Evolutionary conservation across 2,797 vertebrate genomes (phyloP).

Genomic region (Brachyrhaphis roseni): DNA sequence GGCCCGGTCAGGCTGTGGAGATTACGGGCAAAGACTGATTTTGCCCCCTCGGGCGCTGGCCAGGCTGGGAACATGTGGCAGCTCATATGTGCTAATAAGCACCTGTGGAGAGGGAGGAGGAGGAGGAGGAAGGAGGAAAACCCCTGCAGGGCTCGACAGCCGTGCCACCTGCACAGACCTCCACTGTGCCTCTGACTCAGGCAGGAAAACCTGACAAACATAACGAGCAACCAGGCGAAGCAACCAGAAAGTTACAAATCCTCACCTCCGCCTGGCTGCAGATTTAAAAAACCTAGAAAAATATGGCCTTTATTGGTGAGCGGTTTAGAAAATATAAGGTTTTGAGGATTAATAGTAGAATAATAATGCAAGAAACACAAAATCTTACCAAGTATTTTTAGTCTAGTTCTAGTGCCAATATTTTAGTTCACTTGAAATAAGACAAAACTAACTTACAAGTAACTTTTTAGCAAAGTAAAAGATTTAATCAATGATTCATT

Average conservation of each 20-base stretch:
- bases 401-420: too few relatives aligned
- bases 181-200: constrained; percentile 69
- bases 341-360: too few relatives aligned
- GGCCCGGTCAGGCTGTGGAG: constrained; percentile 76
- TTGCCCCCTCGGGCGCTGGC: constrained; percentile 77
- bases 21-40: constrained; percentile 82
- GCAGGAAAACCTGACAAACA: constrained; percentile 50
- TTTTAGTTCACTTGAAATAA: too few relatives aligned
- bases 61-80: constrained; percentile 82
- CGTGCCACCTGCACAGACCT: constrained; percentile 84
- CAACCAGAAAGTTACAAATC: constrained; percentile 17
- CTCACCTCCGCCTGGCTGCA: background rate
- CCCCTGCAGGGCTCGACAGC: constrained; percentile 71
- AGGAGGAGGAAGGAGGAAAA: constrained; percentile 60
- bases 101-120: constrained; percentile 80
- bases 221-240: constrained; percentile 20
- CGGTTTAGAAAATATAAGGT: too few relatives aligned
- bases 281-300: too few relatives aligned
- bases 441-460: too few relatives aligned
- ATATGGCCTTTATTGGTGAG: too few relatives aligned
- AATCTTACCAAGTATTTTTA: too few relatives aligned
- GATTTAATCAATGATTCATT: too few relatives aligned
- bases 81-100: constrained; percentile 87
- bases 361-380: too few relatives aligned
- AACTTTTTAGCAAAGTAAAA: too few relatives aligned